Evolutionary conservation across 2,888 invertebrate species (phyloP).

Genomic region (Harpagoxenus sublaevis): DNA sequence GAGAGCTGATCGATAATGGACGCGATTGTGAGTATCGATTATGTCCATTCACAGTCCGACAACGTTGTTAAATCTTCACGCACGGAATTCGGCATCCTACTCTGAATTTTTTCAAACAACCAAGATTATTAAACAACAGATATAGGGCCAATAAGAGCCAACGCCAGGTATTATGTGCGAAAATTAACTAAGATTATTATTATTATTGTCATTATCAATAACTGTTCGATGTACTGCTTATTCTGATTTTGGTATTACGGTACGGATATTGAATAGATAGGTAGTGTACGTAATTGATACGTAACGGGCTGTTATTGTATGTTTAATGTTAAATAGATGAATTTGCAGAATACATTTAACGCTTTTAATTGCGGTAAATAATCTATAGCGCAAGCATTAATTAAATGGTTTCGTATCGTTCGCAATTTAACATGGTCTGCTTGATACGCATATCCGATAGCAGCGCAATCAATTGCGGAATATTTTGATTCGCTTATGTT

Average conservation of each 20-base stretch:
- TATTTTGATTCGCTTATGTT: conserved; percentile 35
- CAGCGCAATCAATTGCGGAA: conserved; percentile 40
- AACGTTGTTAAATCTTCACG: conserved; percentile 3
- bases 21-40: conserved; percentile 22
- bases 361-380: conserved; percentile 55
- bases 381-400: conserved; percentile 43
- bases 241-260: neutral
- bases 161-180: too few relatives aligned
- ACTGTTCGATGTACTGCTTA: neutral
- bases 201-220: neutral
- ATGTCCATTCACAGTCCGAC: conserved; percentile 14
- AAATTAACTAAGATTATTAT: neutral
- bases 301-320: conserved; percentile 36
- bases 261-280: conserved; percentile 10
- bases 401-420: conserved; percentile 47
- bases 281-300: conserved; percentile 24
- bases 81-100: neutral
- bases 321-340: conserved; percentile 46
- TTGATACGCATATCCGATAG: conserved; percentile 42
- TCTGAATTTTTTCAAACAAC: neutral
- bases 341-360: conserved; percentile 53
- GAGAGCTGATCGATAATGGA: conserved; percentile 31
- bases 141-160: too few relatives aligned
- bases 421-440: conserved; percentile 49
- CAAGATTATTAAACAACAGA: neutral